Conservation (phyloP, 2,113 vertebrate species). For the Vulpes ferrilata region DNA sequence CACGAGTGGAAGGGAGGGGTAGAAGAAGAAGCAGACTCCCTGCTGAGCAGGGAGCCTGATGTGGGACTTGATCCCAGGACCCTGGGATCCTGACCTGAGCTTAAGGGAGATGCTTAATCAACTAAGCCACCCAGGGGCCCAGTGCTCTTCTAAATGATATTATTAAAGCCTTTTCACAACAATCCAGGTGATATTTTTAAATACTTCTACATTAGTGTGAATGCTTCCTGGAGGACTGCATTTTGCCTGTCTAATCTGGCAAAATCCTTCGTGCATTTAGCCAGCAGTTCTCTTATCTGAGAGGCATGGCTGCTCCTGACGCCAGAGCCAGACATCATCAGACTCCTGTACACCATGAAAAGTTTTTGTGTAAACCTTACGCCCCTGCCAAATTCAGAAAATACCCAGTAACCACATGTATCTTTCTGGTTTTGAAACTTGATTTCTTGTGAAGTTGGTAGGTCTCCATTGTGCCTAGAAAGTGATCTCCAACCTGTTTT, state of each 20-base stretch:
- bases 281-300: neutral
- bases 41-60: too few relatives aligned
- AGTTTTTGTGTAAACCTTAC: neutral
- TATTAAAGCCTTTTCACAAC: slow-evolving; percentile 8
- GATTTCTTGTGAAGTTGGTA: slow-evolving; percentile 10
- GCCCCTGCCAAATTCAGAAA: neutral
- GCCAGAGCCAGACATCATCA: neutral
- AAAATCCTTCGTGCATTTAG: neutral
- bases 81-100: too few relatives aligned
- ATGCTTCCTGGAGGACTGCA: neutral
- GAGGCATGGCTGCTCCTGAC: neutral
- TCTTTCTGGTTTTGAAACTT: neutral
- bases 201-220: neutral
- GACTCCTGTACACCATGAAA: neutral
- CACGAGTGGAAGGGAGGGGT: too few relatives aligned
- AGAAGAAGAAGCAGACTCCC: too few relatives aligned
- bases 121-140: too few relatives aligned
- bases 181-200: neutral
- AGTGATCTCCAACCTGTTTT: neutral
- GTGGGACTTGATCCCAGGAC: too few relatives aligned
- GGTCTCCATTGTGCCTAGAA: neutral
- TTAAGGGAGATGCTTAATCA: too few relatives aligned
- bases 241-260: neutral
- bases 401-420: neutral
- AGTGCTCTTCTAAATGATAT: neutral